Evolutionary conservation across 2,888 invertebrate genomes (phyloP).

Genomic region (Rotaria socialis): DNA sequence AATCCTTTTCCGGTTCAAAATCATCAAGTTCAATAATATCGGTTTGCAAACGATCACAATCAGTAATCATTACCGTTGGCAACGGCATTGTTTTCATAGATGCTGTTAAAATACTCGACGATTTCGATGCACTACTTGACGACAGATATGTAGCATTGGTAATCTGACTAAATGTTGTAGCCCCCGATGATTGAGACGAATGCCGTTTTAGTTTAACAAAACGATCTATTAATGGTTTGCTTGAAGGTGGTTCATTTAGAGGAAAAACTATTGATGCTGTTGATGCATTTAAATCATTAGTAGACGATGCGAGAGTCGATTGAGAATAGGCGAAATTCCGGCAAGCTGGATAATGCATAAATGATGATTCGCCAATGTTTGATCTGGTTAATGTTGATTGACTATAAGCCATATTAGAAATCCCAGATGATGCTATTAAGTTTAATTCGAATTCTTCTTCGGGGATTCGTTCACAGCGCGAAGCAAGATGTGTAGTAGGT

Average conservation of each 20-base stretch:
- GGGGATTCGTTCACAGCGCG: not conserved
- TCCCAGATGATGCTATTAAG: not conserved
- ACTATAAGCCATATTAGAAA: not conserved
- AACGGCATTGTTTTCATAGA: not conserved
- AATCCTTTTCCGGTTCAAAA: slow-evolving; percentile 33
- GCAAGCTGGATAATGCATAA: slow-evolving; percentile 17
- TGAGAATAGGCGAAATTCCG: slow-evolving; percentile 31
- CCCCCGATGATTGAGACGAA: not conserved
- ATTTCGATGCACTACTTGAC: not conserved
- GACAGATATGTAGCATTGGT: slow-evolving; percentile 15
- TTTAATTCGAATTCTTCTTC: not conserved
- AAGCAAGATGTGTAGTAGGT: not conserved
- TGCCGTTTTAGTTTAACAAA: slow-evolving; percentile 10
- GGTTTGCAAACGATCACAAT: slow-evolving; percentile 36
- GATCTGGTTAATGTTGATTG: not conserved
- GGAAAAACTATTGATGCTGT: not conserved
- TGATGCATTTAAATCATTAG: not conserved
- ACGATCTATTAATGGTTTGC: not conserved
- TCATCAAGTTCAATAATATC: slow-evolving; percentile 37
- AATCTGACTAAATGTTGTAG: slow-evolving; percentile 19
- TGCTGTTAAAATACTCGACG: not conserved
- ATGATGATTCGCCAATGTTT: too few species aligned
- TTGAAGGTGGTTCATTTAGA: not conserved
- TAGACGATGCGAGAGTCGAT: slow-evolving; percentile 16
- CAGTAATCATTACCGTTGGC: slow-evolving; percentile 25